Conservation (phyloP, 2,888 invertebrate species). For the Cataglyphis rosenhaueri region DNA sequence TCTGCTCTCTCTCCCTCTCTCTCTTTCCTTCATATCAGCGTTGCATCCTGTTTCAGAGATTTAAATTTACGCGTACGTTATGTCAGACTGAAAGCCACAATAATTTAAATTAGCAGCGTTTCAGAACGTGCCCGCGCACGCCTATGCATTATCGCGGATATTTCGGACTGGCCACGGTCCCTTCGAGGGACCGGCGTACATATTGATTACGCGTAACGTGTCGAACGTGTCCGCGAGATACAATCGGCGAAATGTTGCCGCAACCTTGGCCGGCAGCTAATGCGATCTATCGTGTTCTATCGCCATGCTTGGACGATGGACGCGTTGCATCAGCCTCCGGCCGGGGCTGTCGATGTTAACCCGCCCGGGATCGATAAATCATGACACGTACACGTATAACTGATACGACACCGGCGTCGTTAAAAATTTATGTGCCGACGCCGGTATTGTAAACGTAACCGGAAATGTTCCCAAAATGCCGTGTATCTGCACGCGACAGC, state of each 20-base stretch:
- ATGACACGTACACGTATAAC: conserved; percentile 21
- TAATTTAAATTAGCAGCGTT: conserved; percentile 79
- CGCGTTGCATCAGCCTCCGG: conserved; percentile 33
- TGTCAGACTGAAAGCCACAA: conserved; percentile 61
- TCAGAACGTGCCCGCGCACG: conserved; percentile 46
- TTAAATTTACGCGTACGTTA: conserved; percentile 78
- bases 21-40: conserved; percentile 56
- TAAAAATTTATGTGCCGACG: conserved; percentile 43
- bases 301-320: conserved; percentile 21
- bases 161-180: conserved; percentile 40
- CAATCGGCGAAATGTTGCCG: conserved; percentile 49
- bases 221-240: conserved; percentile 50
- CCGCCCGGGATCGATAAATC: conserved; percentile 47
- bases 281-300: conserved; percentile 44
- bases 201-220: conserved; percentile 53
- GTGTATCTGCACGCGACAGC: conserved; percentile 38
- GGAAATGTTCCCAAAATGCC: conserved; percentile 47
- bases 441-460: conserved; percentile 42
- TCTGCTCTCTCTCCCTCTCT: conserved; percentile 41
- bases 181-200: conserved; percentile 37
- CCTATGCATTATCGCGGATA: conserved; percentile 54
- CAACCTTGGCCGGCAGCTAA: conserved; percentile 52
- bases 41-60: conserved; percentile 76
- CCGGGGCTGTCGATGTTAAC: conserved; percentile 49
- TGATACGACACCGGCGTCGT: conserved; percentile 30